Evolutionary conservation across 2,797 vertebrate genomes (phyloP), one percentile per base, ranked within the genome.

Genomic region (Trichosurus vulpecula): DNA sequence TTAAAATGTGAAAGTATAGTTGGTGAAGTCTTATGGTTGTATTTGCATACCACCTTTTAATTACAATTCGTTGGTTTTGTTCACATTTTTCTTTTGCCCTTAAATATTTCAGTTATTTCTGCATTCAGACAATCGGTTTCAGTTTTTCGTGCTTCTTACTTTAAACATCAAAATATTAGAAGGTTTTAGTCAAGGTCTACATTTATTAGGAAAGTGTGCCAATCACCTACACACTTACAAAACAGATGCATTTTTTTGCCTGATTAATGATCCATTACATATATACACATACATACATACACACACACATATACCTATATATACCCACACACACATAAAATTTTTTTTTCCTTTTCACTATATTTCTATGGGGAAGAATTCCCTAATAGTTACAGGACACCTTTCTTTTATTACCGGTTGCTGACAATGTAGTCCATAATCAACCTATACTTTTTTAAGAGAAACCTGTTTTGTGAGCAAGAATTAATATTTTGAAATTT

Each of bases 81-180:
- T 81, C n/a, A 47, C 19, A 47, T 25, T 81, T 47, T 81, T 25
- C 35, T 74, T 41, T 27, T 47, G 6, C 66, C 16, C 66, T 81
- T 81, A 81, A 81, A 47, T 81, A 47, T 81, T 41, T 41, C 6
- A 41, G 14, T 81, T 81, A 81, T 81, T 81, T 2, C 41, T 47
- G 19, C 41, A 81, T 81, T 47, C 66, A 41, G 19, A 47, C 35
- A 74, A 47, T 13, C 29, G 52, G 16, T 53, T 92, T 94, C 47
- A 6, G 51, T 94, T 41, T n/a, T 56, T 10, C 11, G 41, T 58
- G 92, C 61, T 6, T 74, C 6, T 81, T 66, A 87, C 74, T 52
- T 41, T 4, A 94, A 94, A 92, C 27, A 91, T 95, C 29, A 57
- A 41, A 81, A 74, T 74, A 22, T 41, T 91, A 35, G 91, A 92